These are phyloP conservation scores for Yasuhikotakia modesta DNA, from an alignment of 2,797 vertebrate genomes.

Conservation along the genomic window DNA sequence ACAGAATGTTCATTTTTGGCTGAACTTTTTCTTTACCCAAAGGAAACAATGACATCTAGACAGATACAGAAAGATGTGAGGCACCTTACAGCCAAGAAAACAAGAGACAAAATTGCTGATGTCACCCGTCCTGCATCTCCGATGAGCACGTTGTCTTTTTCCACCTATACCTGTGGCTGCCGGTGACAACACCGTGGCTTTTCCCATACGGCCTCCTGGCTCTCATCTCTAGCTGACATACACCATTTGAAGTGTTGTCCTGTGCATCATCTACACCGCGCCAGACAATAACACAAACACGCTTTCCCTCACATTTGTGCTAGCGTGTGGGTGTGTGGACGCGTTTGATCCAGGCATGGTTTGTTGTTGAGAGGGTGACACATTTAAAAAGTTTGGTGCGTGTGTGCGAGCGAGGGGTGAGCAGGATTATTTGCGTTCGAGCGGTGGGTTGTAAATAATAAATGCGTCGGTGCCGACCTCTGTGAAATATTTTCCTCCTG, in stretches of 20 bases:
- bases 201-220: constrained; percentile 69
- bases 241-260: constrained; percentile 66
- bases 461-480: constrained; percentile 37
- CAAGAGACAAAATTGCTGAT: constrained; percentile 33
- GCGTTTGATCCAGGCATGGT: constrained; percentile 49
- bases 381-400: constrained; percentile 39
- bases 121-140: constrained; percentile 33
- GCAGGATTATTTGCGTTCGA: constrained; percentile 34
- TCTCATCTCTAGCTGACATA: constrained; percentile 68
- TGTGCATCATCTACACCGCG: constrained; percentile 52
- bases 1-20: constrained; percentile 14
- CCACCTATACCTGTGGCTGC: constrained; percentile 75
- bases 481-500: constrained; percentile 11
- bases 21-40: background rate
- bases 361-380: constrained; percentile 44
- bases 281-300: constrained; percentile 55
- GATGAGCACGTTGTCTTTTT: constrained; percentile 56
- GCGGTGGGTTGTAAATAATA: constrained; percentile 19
- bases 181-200: constrained; percentile 70
- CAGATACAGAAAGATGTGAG: background rate
- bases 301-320: constrained; percentile 31
- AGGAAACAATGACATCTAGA: background rate
- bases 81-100: constrained; percentile 25
- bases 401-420: constrained; percentile 24
- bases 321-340: constrained; percentile 50